A percentile compares a stretch with the other conserved stretches of the same genome.
These are phyloP conservation scores for Ciconia nigra DNA, from an alignment of 2,797 vertebrate genomes.

Conservation along the genomic window DNA sequence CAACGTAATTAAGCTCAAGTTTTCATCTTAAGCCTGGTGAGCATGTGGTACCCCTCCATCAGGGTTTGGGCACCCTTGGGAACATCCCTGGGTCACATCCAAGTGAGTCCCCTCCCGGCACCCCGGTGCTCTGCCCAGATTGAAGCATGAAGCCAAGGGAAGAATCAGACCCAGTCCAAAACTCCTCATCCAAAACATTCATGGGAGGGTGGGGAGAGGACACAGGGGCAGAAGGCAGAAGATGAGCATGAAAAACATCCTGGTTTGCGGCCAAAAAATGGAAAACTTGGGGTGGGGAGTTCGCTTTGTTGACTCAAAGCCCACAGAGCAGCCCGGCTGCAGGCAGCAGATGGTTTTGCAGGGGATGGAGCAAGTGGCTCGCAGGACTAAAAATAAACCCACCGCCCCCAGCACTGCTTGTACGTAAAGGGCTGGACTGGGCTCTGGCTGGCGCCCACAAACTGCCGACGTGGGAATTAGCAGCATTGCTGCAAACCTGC, in stretches of 20 bases:
- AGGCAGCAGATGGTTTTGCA: not conserved
- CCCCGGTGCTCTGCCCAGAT: not conserved
- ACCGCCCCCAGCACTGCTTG: fast-evolving
- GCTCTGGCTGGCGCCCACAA: fast-evolving
- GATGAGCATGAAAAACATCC: not conserved
- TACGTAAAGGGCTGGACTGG: not conserved
- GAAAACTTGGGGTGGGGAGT: not conserved
- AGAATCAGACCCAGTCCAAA: not conserved
- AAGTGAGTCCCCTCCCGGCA: fast-evolving
- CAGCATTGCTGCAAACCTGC: not conserved
- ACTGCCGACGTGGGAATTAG: not conserved
- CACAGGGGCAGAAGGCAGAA: not conserved
- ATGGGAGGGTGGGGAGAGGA: not conserved
- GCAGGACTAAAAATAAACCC: not conserved
- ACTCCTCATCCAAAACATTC: not conserved
- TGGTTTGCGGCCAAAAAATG: not conserved
- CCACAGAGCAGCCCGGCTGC: not conserved
- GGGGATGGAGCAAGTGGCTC: not conserved
- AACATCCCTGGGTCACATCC: fast-evolving
- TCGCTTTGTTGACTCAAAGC: not conserved
- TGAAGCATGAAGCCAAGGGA: not conserved
- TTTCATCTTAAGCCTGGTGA: not conserved
- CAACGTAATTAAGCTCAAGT: not conserved
- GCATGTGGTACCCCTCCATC: not conserved
- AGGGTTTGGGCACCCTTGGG: not conserved